Percentiles rank a stretch among this genome's conserved stretches.
phyloP scores from a whole-genome alignment of 53 echinoderm and acorn worm genomes.

The Holothuria scabra region DNA sequence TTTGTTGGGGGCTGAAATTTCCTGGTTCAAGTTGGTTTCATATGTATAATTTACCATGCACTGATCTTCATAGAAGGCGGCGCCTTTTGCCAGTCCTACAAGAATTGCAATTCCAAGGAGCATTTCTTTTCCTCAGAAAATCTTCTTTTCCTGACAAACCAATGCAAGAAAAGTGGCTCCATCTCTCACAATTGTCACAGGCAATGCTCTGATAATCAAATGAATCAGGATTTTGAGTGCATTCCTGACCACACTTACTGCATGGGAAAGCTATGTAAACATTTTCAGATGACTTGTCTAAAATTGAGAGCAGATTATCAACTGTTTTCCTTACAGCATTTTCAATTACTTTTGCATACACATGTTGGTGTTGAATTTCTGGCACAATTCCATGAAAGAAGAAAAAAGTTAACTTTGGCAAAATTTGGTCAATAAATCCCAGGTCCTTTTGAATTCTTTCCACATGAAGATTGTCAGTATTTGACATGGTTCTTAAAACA shows the following conservation, averaged over 20 bases:
- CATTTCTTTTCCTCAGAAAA: neutral
- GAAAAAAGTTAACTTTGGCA: conserved; percentile 58
- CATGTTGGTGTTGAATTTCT: conserved; percentile 43
- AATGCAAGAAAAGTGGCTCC: conserved; percentile 5
- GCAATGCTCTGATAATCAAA: neutral
- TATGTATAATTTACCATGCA: too few species aligned
- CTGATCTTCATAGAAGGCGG: neutral
- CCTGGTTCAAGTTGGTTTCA: too few species aligned
- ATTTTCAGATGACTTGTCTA: conserved; percentile 24
- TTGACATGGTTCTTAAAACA: conserved; percentile 54
- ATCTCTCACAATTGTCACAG: conserved; percentile 9
- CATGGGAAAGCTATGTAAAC: conserved; percentile 1
- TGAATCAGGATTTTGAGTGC: neutral
- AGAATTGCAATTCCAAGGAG: neutral
- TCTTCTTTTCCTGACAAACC: neutral
- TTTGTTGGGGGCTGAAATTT: too few species aligned
- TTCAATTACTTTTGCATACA: conserved; percentile 48
- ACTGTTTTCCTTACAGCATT: conserved; percentile 63
- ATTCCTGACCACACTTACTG: conserved; percentile 1
- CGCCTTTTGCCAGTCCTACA: neutral
- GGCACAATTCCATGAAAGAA: conserved; percentile 56
- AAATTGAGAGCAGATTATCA: conserved; percentile 51
- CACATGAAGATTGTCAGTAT: conserved; percentile 60
- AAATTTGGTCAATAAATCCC: conserved; percentile 19
- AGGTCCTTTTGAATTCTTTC: conserved; percentile 54